Percentiles rank a stretch among this genome's conserved stretches.
Conservation (phyloP, 2,888 invertebrate genomes). For the Elysia crispata region DNA sequence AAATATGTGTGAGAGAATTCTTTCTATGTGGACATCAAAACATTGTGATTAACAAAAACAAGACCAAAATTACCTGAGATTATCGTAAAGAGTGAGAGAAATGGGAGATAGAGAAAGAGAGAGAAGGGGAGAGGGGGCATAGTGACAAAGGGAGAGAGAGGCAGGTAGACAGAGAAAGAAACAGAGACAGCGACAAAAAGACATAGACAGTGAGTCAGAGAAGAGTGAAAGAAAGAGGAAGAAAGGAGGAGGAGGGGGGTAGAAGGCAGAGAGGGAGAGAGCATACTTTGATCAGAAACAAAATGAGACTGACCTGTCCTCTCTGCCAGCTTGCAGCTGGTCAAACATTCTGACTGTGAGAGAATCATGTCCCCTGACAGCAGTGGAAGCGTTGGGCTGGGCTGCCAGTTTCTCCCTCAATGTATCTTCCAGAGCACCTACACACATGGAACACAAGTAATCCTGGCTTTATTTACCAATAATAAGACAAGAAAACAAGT, state of each 20-base stretch:
- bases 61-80: too few relatives aligned
- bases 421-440: constrained; percentile 51
- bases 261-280: too few relatives aligned
- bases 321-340: constrained; percentile 49
- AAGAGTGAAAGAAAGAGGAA: constrained; percentile 1
- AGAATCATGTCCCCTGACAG: constrained; percentile 57
- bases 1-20: not conserved
- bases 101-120: too few relatives aligned
- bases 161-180: too few relatives aligned
- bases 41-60: too few relatives aligned
- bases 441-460: not conserved
- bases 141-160: too few relatives aligned
- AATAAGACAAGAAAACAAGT: too few relatives aligned
- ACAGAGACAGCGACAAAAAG: constrained; percentile 9
- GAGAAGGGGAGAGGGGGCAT: too few relatives aligned
- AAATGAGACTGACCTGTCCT: constrained; percentile 55
- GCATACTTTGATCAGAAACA: too few relatives aligned
- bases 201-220: not conserved
- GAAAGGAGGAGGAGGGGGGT: not conserved
- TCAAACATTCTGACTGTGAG: constrained; percentile 70
- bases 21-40: too few relatives aligned
- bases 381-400: not conserved
- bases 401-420: constrained; percentile 49
- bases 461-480: not conserved
- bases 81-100: too few relatives aligned